Conservation (phyloP, 2,113 vertebrate species). For the Ceyx melanurus region DNA sequence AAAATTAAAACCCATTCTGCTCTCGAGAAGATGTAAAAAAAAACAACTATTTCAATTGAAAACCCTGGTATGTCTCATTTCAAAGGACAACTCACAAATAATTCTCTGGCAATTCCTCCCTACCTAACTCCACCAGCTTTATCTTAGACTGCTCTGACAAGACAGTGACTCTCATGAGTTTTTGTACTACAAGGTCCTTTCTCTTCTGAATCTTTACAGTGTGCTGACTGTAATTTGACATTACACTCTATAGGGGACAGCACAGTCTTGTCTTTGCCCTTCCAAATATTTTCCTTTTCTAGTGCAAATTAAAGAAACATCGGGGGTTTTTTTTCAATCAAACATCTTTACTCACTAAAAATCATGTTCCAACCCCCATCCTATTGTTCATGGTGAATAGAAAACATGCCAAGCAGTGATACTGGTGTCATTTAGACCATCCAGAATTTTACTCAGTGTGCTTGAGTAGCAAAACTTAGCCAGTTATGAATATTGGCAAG, state of each 20-base stretch:
- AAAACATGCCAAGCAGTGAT: background rate
- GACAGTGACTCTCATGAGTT: background rate
- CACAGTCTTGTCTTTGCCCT: slow-evolving; percentile 1
- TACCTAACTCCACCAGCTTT: background rate
- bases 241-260: slow-evolving; percentile 37
- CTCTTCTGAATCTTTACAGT: background rate
- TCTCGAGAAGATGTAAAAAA: background rate
- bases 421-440: background rate
- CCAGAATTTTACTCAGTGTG: background rate
- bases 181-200: background rate
- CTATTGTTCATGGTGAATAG: background rate
- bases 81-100: background rate
- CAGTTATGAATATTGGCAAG: background rate
- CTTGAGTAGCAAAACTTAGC: background rate
- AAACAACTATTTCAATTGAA: background rate
- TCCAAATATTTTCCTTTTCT: background rate
- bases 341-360: background rate
- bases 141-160: background rate
- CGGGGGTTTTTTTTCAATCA: background rate
- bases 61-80: background rate
- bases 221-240: background rate
- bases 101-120: background rate
- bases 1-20: slow-evolving; percentile 33
- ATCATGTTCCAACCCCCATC: background rate
- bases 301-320: background rate